These are phyloP conservation scores for Salminus brasiliensis DNA, from an alignment of 2,113 vertebrate species.

Conservation along the genomic window DNA sequence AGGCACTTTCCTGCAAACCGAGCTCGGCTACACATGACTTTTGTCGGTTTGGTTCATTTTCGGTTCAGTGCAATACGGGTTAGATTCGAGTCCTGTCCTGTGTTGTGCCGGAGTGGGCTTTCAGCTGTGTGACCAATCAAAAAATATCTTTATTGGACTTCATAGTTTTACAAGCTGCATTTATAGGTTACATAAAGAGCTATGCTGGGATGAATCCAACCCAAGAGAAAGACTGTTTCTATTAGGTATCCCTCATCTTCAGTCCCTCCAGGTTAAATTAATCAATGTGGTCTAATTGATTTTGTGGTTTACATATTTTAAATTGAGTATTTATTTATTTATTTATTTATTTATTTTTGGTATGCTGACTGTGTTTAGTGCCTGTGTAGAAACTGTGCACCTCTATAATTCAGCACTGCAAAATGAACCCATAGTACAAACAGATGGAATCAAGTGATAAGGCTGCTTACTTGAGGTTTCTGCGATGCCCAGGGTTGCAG, in stretches of 20 bases:
- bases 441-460: slow-evolving; percentile 3
- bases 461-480: neutral
- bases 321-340: neutral
- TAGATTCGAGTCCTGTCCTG: too few species aligned
- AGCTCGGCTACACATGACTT: neutral
- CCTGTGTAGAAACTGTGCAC: neutral
- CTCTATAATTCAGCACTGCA: neutral
- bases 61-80: too few species aligned
- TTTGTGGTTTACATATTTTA: neutral
- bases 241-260: neutral
- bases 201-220: neutral
- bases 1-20: neutral
- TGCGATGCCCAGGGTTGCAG: neutral
- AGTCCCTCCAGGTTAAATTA: neutral
- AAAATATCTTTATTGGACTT: neutral
- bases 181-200: neutral
- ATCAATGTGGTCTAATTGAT: neutral
- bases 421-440: slow-evolving; percentile 4
- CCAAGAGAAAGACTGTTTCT: neutral
- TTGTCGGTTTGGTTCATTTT: too few species aligned
- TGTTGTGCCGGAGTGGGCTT: neutral
- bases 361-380: neutral
- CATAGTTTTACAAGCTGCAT: neutral
- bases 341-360: too few species aligned
- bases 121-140: neutral